phyloP scores from a whole-genome alignment of 2,888 invertebrate species.

The Tenthredo mesomela region DNA sequence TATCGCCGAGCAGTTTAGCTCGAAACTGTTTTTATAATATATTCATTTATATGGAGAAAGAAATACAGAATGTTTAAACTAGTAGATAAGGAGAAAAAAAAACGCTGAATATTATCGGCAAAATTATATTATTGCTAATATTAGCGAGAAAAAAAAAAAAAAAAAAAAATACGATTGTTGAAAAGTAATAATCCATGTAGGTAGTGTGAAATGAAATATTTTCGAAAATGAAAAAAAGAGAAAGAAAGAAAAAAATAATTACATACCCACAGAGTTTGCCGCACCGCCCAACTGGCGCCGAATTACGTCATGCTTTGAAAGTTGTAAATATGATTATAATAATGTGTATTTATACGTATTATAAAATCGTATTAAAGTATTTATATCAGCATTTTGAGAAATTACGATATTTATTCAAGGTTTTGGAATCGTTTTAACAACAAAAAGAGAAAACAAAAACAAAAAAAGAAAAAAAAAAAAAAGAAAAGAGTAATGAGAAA shows the following conservation, averaged over 20 bases:
- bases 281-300: constrained; percentile 51
- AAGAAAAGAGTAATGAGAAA: background rate
- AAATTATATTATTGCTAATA: background rate
- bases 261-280: constrained; percentile 37
- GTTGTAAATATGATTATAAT: constrained; percentile 38
- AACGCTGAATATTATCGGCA: background rate
- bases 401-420: background rate
- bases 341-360: background rate
- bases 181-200: background rate
- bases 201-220: background rate
- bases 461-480: background rate
- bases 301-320: constrained; percentile 51
- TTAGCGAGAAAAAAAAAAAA: background rate
- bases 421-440: background rate
- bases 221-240: background rate
- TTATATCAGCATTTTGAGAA: background rate
- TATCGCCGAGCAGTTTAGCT: background rate
- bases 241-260: background rate
- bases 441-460: background rate
- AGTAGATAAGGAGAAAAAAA: no score
- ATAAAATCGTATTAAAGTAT: background rate
- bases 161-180: background rate
- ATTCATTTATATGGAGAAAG: background rate
- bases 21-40: constrained; percentile 16
- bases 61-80: background rate